Evolutionary conservation across 2,888 invertebrate genomes (phyloP), one percentile per base, ranked within the genome.

Genomic region (Ypsolopha scabrella): DNA sequence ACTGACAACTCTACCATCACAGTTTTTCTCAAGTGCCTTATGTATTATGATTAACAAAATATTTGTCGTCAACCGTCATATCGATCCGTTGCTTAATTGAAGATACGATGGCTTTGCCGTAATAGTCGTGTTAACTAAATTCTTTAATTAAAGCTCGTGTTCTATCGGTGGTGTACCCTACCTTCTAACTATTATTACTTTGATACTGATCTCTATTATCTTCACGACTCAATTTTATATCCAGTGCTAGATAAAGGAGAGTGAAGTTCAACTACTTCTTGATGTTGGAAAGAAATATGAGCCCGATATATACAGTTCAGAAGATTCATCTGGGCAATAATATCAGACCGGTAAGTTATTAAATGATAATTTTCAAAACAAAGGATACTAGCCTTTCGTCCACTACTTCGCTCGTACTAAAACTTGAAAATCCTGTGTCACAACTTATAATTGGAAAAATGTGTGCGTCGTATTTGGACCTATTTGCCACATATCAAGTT

Each of bases 151-250:
- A 71, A 75, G 70, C 74, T 72, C 72, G 71, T 71, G 70, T 39
- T 38, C 55, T 60, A 63, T 68, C 63, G 63, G 66, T 62, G 57
- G 60, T 64, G 63, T 73, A 65, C 74, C 64, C 67, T 64, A 61
- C 71, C 68, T 67, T 68, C 64, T 69, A 64, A 72, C 78, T 75
- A 80, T 81, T 39, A 46, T 50, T 81, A 81, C 67, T 67, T 63
- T 63, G 82, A 81, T 81, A 83, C 68, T 56, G 70, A 81, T 82
- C 81, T 78, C 56, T 68, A 62, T 65, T 68, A 68, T 75, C 75
- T 65, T 74, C 75, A 78, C 73, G 69, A 67, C 68, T 68, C 63
- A 65, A 72, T 74, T 74, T 71, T 49, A 66, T 70, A 71, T 70
- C 64, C 67, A 60, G 63, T 66, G 62, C 54, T 58, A 55, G 57